These are phyloP conservation scores for Cepaea hortensis DNA, from an alignment of 2,888 invertebrate species.

Conservation along the genomic window DNA sequence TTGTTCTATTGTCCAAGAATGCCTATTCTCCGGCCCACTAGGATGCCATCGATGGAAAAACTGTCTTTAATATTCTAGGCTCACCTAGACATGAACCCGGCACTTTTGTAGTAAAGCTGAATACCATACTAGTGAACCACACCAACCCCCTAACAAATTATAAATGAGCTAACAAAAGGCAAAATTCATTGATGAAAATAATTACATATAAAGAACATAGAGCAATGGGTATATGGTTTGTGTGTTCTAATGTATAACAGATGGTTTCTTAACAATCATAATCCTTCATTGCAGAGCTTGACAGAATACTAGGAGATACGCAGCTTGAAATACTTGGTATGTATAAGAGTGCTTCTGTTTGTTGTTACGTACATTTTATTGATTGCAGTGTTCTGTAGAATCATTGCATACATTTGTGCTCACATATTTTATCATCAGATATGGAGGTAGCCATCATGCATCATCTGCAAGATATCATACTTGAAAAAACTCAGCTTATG, in stretches of 20 bases:
- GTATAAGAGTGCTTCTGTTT: neutral
- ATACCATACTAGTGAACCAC: too few species aligned
- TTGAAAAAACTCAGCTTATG: slow-evolving; percentile 80
- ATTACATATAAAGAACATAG: too few species aligned
- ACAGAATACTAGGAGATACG: slow-evolving; percentile 86
- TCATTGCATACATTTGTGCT: neutral
- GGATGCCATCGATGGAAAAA: too few species aligned
- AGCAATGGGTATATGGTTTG: too few species aligned
- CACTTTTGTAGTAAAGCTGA: too few species aligned
- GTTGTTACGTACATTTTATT: too few species aligned
- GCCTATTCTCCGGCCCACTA: too few species aligned
- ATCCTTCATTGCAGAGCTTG: slow-evolving; percentile 81
- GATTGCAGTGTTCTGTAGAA: neutral
- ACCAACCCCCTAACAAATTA: neutral
- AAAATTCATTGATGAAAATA: too few species aligned
- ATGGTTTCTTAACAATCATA: neutral
- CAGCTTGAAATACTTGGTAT: slow-evolving; percentile 83
- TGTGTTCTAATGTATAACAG: neutral
- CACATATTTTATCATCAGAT: slow-evolving; percentile 75
- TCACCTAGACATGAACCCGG: too few species aligned
- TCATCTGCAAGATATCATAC: slow-evolving; percentile 81
- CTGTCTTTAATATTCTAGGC: too few species aligned
- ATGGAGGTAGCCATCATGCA: slow-evolving; percentile 88
- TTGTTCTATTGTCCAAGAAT: too few species aligned
- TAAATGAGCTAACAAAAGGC: neutral